phyloP scores from a whole-genome alignment of 2,797 vertebrate genomes.

The Characodon lateralis region DNA sequence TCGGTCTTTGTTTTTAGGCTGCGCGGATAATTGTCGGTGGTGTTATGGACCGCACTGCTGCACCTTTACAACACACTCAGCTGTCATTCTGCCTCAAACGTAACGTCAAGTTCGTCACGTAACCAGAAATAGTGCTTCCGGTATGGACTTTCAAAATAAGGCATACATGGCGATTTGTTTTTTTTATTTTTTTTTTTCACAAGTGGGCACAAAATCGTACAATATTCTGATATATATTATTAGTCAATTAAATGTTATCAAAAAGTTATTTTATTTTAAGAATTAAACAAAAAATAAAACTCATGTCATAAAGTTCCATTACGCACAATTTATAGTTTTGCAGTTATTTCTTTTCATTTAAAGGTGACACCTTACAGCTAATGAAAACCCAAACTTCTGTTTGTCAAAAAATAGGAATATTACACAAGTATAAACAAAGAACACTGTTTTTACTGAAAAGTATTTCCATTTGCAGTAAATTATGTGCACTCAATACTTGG shows the following conservation, averaged over 20 bases:
- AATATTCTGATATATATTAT: too few species aligned
- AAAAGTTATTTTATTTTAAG: too few species aligned
- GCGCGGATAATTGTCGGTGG: conserved; percentile 21
- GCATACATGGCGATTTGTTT: neutral
- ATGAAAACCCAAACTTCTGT: neutral
- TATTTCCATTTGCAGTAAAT: neutral
- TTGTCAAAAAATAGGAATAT: neutral
- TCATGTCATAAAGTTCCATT: neutral
- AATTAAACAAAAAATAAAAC: too few species aligned
- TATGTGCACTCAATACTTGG: neutral
- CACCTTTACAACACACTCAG: conserved; percentile 64
- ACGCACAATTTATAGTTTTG: neutral
- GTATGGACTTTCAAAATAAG: conserved; percentile 26
- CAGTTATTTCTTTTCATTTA: neutral
- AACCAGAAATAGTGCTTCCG: neutral
- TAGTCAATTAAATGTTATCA: too few species aligned
- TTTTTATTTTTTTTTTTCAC: neutral
- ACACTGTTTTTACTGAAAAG: neutral
- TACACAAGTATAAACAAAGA: neutral
- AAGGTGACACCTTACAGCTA: too few species aligned
- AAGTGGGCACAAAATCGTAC: neutral
- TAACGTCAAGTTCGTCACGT: neutral
- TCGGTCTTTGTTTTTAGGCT: conserved; percentile 27
- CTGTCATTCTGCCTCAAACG: conserved; percentile 72
- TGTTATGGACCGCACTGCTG: conserved; percentile 49